Evolutionary conservation across 2,797 vertebrate species (phyloP), one percentile per base, ranked within the genome.

Genomic region (Channa striata): DNA sequence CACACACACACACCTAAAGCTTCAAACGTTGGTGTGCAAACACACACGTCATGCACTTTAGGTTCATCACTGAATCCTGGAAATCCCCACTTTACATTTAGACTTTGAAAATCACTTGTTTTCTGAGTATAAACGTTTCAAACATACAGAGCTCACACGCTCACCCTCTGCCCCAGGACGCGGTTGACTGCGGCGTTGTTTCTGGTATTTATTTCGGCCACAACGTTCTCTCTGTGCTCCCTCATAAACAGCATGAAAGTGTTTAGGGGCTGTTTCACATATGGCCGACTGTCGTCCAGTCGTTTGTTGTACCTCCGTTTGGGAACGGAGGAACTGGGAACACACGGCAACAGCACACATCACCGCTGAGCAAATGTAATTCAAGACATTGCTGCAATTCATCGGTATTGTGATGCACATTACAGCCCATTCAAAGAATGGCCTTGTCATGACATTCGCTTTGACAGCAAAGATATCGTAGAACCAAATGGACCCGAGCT

Each of bases 181-280:
- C 19, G 11, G 14, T 56, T 66, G 1, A 56, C 5, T 6, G 0
- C 0, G 0, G 34, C 59, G 11, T 43, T 48, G 0, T n/a, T 14
- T 0, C 1, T 47, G 20, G 6, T n/a, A n/a, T n/a, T n/a, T n/a
- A 70, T 1, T 11, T 34, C 50, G 0, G 50, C 34, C 10, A 21
- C 5, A 14, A 48, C 21, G 1, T 30, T 70, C 13, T n/a, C 10
- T 12, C 50, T 33, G 6, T 62, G 50, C 3, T 54, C 58, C 59
- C 21, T 70, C 34, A 11, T 40, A 34, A 40, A 70, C 5, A 70
- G 13, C 68, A 70, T 54, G 43, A 54, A 70, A 2, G 50, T 42
- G 4, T 70, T 62, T 6, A 43, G 59, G 0, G 34, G 58, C 68
- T 54, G 48, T 43, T 54, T 70, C 4, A 70, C 5, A 4, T 60